A percentile compares a stretch with the other conserved stretches of the same genome.
These are phyloP conservation scores for Fulmarus glacialis DNA, from an alignment of 2,113 vertebrate species.

Conservation along the genomic window DNA sequence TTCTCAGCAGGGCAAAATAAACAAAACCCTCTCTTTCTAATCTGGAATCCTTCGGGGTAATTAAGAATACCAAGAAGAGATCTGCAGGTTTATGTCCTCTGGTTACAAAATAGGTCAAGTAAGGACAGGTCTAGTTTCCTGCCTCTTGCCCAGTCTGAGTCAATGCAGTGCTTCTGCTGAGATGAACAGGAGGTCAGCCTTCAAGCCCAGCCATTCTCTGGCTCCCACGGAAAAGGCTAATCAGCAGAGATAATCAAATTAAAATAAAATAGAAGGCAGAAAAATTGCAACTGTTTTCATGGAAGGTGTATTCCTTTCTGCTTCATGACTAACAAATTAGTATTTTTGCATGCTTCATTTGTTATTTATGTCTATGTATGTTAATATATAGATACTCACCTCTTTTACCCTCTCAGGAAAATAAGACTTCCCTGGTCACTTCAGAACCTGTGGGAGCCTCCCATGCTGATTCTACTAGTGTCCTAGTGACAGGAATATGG, in stretches of 20 bases:
- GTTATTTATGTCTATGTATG: not conserved
- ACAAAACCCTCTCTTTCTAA: not conserved
- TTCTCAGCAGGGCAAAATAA: not conserved
- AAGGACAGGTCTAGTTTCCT: not conserved
- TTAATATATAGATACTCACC: not conserved
- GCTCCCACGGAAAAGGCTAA: not conserved
- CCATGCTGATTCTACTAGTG: rapidly evolving
- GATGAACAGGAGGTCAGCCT: not conserved
- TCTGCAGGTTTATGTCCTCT: not conserved
- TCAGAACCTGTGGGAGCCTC: not conserved
- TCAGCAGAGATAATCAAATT: not conserved
- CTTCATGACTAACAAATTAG: not conserved
- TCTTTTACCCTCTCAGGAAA: not conserved
- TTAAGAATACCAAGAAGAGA: too few relatives aligned
- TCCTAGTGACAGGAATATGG: not conserved
- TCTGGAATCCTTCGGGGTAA: rapidly evolving
- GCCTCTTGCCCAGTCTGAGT: not conserved
- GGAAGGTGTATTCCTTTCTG: not conserved
- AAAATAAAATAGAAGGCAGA: not conserved
- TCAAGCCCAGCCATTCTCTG: not conserved
- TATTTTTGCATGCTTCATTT: not conserved
- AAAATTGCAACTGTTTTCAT: not conserved
- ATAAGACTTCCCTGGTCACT: not conserved
- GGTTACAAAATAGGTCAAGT: not conserved
- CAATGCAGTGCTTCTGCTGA: not conserved